Evolutionary conservation across 2,888 invertebrate genomes (phyloP).

Genomic region (Epinotia nisella): DNA sequence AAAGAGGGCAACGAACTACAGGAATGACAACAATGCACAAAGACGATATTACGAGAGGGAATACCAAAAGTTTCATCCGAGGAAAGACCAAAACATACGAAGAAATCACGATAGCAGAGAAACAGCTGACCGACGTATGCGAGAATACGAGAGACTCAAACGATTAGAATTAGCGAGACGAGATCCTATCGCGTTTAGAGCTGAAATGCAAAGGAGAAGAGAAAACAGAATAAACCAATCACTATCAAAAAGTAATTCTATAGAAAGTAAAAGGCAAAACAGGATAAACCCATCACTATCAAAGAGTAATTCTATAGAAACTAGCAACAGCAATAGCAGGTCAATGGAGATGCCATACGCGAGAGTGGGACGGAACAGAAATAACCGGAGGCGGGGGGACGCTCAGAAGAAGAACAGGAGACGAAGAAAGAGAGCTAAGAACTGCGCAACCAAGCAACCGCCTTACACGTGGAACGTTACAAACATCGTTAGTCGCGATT

Average conservation of each 20-base stretch:
- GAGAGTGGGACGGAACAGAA: conserved; percentile 59
- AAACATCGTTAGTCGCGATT: conserved; percentile 49
- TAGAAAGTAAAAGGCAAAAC: conserved; percentile 62
- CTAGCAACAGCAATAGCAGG: conserved; percentile 52
- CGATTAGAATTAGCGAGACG: conserved; percentile 70
- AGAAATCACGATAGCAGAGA: conserved; percentile 86
- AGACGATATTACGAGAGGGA: conserved; percentile 76
- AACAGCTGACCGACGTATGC: conserved; percentile 77
- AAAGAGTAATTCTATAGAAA: conserved; percentile 66
- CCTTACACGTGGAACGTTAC: conserved; percentile 71
- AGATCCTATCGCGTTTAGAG: conserved; percentile 74
- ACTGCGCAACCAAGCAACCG: conserved; percentile 80
- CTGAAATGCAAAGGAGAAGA: conserved; percentile 63
- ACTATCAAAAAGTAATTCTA: conserved; percentile 63
- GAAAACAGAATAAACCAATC: conserved; percentile 66
- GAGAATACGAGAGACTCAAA: conserved; percentile 67
- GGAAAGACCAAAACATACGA: conserved; percentile 73
- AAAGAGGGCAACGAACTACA: conserved; percentile 65
- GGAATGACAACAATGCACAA: conserved; percentile 58
- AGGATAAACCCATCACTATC: conserved; percentile 61
- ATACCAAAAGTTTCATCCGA: conserved; percentile 72
- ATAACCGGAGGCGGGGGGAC: conserved; percentile 60
- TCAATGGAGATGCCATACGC: conserved; percentile 59
- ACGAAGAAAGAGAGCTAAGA: conserved; percentile 69
- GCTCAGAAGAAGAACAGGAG: conserved; percentile 68